Conservation (phyloP, 2,888 invertebrate species). For the Hypomecis punctinalis region DNA sequence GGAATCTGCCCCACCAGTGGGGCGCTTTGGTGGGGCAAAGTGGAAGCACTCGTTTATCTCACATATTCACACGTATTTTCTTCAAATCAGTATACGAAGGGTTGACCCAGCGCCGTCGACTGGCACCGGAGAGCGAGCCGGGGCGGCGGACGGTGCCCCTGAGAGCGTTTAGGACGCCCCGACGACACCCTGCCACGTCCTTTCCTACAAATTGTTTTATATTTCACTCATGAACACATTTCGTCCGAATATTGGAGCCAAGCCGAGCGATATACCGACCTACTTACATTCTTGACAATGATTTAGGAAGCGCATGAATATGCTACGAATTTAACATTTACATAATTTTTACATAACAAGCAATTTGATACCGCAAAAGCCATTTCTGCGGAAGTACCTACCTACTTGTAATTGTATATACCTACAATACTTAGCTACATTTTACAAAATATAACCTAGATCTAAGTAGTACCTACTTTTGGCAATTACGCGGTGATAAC, state of each 20-base stretch:
- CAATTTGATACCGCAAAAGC: too few species aligned
- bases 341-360: too few species aligned
- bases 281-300: neutral
- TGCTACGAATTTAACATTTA: too few species aligned
- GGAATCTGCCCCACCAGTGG: too few species aligned
- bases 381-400: too few species aligned
- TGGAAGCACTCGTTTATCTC: too few species aligned
- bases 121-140: neutral
- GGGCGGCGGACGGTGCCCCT: slow-evolving; percentile 39
- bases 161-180: slow-evolving; percentile 43
- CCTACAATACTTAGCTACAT: too few species aligned
- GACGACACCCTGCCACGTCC: slow-evolving; percentile 38
- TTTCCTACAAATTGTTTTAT: slow-evolving; percentile 52
- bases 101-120: slow-evolving; percentile 25
- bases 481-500: too few species aligned
- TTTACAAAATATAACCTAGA: too few species aligned
- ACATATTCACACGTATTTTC: slow-evolving; percentile 1
- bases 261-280: neutral
- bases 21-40: too few species aligned
- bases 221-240: slow-evolving; percentile 41
- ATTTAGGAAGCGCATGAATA: neutral
- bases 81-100: slow-evolving; percentile 23
- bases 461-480: too few species aligned
- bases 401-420: too few species aligned
- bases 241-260: slow-evolving; percentile 32